Base-by-base conservation (phyloP, 2,797 vertebrate genomes). In the Acrossocheilus fasciatus region DNA sequence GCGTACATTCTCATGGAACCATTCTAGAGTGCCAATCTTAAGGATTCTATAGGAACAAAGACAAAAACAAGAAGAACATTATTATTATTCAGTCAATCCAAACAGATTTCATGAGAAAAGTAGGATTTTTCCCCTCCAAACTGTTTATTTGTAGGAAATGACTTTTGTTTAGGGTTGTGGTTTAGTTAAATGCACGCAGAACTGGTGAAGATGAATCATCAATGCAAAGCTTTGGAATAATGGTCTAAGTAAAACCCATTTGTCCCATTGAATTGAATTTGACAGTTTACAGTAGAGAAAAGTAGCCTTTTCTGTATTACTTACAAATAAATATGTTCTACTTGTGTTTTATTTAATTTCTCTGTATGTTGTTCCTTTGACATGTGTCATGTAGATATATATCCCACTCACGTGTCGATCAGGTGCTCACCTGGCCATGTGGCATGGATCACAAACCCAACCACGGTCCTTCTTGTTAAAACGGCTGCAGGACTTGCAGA, bases 21-120 rank as follows among this genome's bases (percentile, higher is more conserved):
- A 99, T 76, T 98, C 97, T 91, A 98, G 91, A 0, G 97, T 98
- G 7, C 98, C 96, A 0, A 97, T 96, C 95, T 96, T 97, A 84
- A 97, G 94, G 0, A 97, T 94, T 91, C 98, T 99, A 93, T 4
- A 47, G 47, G 11, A 79, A 59, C 39, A 79, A 62, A 73, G 18
- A 50, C 15, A 41, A 30, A 84, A 84, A 73, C 26, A 50, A 75
- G 6, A 68, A 77, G 9, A 82, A 30, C 2, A 2, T 43, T 6
- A 6, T 26, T 12, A 6, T 34, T 34, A 47, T 45, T 79, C 9
- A 12, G 15, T 43, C 57, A 62, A 18, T 62, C 54, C 36, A 64
- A 39, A 20, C 6, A 0, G 0, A 57, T 57, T 20, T 57, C 52
- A 77, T 77, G 6, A 41, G 20, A 77, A 59, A 74, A 4, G 23